Evolutionary conservation across 2,797 vertebrate genomes (phyloP).

Genomic region (Cossypha caffra): DNA sequence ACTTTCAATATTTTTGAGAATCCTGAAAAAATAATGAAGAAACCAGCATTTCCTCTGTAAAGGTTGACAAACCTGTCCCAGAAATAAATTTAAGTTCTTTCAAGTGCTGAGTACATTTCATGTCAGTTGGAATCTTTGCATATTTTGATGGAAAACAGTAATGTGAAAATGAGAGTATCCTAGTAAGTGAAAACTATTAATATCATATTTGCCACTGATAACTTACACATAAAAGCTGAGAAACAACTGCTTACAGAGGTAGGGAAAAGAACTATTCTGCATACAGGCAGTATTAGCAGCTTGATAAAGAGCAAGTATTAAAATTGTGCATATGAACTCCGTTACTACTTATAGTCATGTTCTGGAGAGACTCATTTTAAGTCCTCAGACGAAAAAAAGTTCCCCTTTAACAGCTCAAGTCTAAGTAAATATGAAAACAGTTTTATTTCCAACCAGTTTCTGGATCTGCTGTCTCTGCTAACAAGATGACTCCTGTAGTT

Average conservation of each 20-base stretch:
- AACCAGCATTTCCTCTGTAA: neutral
- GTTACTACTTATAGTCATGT: neutral
- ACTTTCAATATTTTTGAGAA: neutral
- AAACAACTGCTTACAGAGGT: neutral
- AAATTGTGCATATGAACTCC: neutral
- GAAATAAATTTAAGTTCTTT: neutral
- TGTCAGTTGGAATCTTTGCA: neutral
- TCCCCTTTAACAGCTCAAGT: neutral
- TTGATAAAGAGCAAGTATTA: neutral
- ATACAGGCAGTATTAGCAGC: neutral
- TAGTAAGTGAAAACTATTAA: neutral
- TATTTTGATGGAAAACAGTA: neutral
- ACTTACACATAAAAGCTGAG: neutral
- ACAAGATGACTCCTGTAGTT: neutral
- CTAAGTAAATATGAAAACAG: neutral
- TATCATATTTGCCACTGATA: neutral
- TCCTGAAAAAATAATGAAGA: conserved; percentile 6
- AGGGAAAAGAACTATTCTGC: neutral
- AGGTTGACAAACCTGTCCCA: neutral
- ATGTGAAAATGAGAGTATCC: neutral
- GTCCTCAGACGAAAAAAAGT: neutral
- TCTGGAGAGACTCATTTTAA: neutral
- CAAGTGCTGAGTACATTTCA: neutral
- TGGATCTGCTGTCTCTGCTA: neutral
- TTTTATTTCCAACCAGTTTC: neutral